These are phyloP conservation scores for Albula glossodonta DNA, from an alignment of 2,113 vertebrate species.

Conservation along the genomic window DNA sequence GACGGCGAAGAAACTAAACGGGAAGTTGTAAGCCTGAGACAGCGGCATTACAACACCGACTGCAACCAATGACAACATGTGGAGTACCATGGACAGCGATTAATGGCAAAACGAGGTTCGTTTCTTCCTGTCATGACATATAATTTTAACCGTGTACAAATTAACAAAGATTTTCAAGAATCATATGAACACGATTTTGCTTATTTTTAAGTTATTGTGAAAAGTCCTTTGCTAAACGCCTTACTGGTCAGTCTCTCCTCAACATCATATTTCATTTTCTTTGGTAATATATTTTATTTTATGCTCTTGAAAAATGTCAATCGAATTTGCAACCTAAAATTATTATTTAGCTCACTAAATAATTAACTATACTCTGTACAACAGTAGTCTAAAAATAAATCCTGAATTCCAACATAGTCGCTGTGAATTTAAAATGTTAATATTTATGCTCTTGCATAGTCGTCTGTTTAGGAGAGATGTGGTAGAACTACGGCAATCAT, in stretches of 20 bases:
- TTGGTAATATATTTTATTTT: background rate
- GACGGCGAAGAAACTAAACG: background rate
- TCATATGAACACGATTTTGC: background rate
- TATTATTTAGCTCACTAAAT: too few relatives aligned
- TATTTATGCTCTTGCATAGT: too few relatives aligned
- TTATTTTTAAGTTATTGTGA: background rate
- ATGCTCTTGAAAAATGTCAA: background rate
- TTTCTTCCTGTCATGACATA: background rate
- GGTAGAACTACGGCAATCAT: too few relatives aligned
- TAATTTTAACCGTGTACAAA: background rate
- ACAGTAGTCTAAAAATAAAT: background rate
- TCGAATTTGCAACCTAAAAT: too few relatives aligned
- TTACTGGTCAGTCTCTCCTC: background rate
- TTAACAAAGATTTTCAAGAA: too few relatives aligned
- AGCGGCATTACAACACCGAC: background rate
- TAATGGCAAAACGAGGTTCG: slow-evolving; percentile 13
- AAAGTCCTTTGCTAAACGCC: background rate
- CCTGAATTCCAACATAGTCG: background rate
- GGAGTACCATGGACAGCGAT: background rate
- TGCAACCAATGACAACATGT: background rate
- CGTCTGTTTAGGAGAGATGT: too few relatives aligned
- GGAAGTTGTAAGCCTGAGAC: slow-evolving; percentile 2
- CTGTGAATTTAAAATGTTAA: too few relatives aligned
- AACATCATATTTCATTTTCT: background rate
- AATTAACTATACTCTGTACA: background rate